Conservation (phyloP, 2,797 vertebrate species). For the Brachymystax lenok region DNA sequence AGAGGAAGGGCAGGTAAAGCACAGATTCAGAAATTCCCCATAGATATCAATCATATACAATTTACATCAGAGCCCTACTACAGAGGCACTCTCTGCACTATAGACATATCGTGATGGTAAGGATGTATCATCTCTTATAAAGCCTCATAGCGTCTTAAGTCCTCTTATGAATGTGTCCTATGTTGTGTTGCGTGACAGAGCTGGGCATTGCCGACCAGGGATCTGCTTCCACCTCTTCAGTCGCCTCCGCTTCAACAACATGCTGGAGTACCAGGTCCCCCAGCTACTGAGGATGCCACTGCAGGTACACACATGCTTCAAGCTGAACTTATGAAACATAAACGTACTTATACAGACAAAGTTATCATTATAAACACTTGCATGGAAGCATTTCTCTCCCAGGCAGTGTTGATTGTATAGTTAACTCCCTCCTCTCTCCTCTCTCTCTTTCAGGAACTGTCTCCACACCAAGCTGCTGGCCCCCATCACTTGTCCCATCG, state of each 20-base stretch:
- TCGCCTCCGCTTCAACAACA: conserved; percentile 85
- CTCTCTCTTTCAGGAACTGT: conserved; percentile 83
- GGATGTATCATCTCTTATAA: no score
- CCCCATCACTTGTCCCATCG: conserved; percentile 81
- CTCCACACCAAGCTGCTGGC: conserved; percentile 93
- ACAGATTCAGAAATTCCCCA: background rate
- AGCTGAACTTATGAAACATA: background rate
- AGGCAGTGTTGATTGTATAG: background rate
- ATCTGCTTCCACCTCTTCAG: conserved; percentile 93
- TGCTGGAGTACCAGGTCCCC: conserved; percentile 92
- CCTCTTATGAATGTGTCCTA: conserved; percentile 41
- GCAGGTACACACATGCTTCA: conserved; percentile 77
- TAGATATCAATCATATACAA: no score
- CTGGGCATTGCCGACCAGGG: conserved; percentile 90
- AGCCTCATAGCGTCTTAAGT: no score
- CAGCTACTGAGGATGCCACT: conserved; percentile 93
- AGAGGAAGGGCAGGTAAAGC: conserved; percentile 92
- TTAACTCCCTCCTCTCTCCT: background rate
- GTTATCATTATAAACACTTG: background rate
- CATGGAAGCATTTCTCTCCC: conserved; percentile 4
- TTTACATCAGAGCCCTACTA: no score
- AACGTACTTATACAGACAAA: background rate
- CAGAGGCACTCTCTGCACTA: background rate
- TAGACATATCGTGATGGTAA: background rate
- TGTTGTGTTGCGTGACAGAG: conserved; percentile 69